Conservation (phyloP, 2,113 vertebrate species). For the Heterotis niloticus region DNA sequence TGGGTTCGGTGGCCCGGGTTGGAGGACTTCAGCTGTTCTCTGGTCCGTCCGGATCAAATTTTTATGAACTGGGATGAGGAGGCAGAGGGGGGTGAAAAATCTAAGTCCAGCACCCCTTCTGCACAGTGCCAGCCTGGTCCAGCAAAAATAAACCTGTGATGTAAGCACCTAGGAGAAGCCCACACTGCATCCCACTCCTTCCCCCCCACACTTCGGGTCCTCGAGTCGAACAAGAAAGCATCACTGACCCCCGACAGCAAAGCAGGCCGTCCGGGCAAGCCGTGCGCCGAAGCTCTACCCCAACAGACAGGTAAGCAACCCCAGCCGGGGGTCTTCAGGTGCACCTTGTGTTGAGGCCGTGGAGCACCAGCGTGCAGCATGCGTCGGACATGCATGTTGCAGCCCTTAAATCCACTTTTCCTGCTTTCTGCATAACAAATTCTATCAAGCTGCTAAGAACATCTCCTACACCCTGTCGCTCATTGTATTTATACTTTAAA, state of each 20-base stretch:
- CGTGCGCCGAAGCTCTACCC: neutral
- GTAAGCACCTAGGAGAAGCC: constrained; percentile 49
- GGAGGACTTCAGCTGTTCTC: constrained; percentile 31
- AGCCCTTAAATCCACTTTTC: too few species aligned
- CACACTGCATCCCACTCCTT: constrained; percentile 46
- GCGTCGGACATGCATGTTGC: too few species aligned
- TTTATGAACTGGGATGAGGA: constrained; percentile 53
- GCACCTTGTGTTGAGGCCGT: neutral
- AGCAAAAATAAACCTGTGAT: constrained; percentile 66
- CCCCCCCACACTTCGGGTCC: constrained; percentile 38
- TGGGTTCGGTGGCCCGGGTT: constrained; percentile 28
- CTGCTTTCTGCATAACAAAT: too few species aligned
- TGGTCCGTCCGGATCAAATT: constrained; percentile 47
- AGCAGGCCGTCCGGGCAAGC: constrained; percentile 16
- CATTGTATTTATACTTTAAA: too few species aligned
- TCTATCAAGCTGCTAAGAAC: too few species aligned
- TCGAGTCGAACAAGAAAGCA: constrained; percentile 38
- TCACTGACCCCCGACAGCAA: constrained; percentile 34
- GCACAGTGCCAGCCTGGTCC: constrained; percentile 35
- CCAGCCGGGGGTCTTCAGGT: neutral
- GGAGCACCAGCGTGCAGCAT: too few species aligned
- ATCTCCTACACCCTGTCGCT: too few species aligned
- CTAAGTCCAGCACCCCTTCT: constrained; percentile 31
- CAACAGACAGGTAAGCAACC: constrained; percentile 42
- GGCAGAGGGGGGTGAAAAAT: constrained; percentile 52